A percentile compares a stretch with the other conserved stretches of the same genome.
These are phyloP conservation scores for Pristionchus pacificus DNA, from an alignment of 1,140 invertebrate species.

Conservation along the genomic window DNA sequence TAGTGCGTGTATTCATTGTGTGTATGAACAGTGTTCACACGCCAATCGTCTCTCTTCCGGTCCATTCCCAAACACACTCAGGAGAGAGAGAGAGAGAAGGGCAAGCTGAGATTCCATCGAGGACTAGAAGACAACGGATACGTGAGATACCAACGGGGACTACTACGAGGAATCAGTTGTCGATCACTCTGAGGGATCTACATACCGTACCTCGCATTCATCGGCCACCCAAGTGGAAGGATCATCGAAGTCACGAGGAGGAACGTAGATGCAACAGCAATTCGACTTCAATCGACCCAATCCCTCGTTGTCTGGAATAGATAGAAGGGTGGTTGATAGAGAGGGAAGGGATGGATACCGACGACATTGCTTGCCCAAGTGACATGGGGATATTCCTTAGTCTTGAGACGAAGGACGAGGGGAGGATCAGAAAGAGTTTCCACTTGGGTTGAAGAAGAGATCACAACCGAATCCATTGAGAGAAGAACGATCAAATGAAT, in stretches of 20 bases:
- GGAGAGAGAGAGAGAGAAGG: neutral
- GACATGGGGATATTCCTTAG: conserved; percentile 31
- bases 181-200: no score
- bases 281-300: conserved; percentile 46
- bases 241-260: conserved; percentile 45
- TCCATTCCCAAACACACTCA: neutral
- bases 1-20: no score
- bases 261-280: conserved; percentile 49
- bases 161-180: no score
- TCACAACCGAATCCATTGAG: conserved; percentile 6
- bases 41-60: neutral
- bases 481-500: no score
- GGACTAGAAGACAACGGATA: neutral
- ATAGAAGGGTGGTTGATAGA: neutral
- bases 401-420: conserved; percentile 34
- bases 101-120: neutral
- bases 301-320: conserved; percentile 43
- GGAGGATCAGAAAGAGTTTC: conserved; percentile 31
- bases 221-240: conserved; percentile 46
- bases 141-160: no score
- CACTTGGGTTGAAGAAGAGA: conserved; percentile 3
- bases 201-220: conserved; percentile 38
- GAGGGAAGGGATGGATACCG: conserved; percentile 5
- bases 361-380: conserved; percentile 33
- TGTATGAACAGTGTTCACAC: no score